Evolutionary conservation across 2,797 vertebrate genomes (phyloP).

Genomic region (Sphaeramia orbicularis): DNA sequence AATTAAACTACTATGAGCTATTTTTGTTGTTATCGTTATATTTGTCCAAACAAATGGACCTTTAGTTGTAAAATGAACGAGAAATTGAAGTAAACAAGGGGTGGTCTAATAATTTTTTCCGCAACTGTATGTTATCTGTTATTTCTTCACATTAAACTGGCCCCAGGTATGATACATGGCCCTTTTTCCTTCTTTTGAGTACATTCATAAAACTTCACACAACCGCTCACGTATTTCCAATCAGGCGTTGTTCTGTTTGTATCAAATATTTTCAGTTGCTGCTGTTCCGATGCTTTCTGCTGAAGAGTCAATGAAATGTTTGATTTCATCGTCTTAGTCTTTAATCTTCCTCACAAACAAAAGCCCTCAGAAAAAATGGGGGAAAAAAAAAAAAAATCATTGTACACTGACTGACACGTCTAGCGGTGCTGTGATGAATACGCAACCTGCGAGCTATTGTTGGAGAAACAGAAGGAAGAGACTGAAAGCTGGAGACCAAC

Average conservation of each 20-base stretch:
- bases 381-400: background rate
- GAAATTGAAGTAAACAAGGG: too few relatives aligned
- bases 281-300: constrained; percentile 15
- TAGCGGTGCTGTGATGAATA: constrained; percentile 32
- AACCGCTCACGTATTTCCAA: constrained; percentile 11
- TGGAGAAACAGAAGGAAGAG: constrained; percentile 37
- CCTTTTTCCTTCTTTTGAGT: background rate
- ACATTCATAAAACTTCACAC: background rate
- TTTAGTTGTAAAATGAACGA: too few relatives aligned
- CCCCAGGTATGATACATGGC: background rate
- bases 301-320: constrained; percentile 27
- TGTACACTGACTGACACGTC: constrained; percentile 15
- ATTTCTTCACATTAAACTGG: background rate
- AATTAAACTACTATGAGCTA: too few relatives aligned
- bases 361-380: constrained; percentile 18
- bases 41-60: too few relatives aligned
- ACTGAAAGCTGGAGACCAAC: constrained; percentile 52
- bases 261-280: background rate
- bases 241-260: constrained; percentile 12
- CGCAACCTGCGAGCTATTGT: constrained; percentile 45
- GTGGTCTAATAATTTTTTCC: too few relatives aligned
- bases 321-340: constrained; percentile 42
- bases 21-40: too few relatives aligned
- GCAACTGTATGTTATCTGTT: background rate
- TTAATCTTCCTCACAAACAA: constrained; percentile 50